These are phyloP conservation scores for Echinarachnius parma DNA, from an alignment of 53 echinoderm and acorn worm species.

Conservation along the genomic window DNA sequence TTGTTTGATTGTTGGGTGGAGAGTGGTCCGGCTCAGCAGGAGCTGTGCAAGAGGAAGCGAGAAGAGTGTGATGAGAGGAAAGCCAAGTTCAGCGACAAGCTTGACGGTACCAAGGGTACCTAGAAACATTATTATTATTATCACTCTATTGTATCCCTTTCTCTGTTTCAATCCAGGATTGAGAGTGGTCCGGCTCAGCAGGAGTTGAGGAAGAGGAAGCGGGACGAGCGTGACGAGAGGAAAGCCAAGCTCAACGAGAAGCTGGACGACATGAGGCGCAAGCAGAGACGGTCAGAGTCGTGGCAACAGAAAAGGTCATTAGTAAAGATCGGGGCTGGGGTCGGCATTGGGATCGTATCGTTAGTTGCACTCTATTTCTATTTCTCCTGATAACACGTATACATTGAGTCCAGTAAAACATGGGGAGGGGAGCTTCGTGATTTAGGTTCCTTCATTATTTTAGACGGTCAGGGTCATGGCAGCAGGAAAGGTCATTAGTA, in stretches of 20 bases:
- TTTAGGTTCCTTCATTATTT: too few species aligned
- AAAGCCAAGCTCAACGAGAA: constrained; percentile 64
- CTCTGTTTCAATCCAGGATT: constrained; percentile 3
- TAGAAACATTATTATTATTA: too few species aligned
- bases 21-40: constrained; percentile 24
- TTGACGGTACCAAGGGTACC: too few species aligned
- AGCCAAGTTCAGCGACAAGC: too few species aligned
- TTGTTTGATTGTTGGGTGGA: constrained; percentile 4
- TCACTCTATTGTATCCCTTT: not conserved
- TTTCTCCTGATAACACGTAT: constrained; percentile 15
- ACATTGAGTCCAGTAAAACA: too few species aligned
- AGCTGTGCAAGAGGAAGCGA: constrained; percentile 74
- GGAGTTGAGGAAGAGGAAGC: constrained; percentile 73
- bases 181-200: constrained; percentile 9
- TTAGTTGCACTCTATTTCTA: constrained; percentile 46
- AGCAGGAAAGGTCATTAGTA: constrained; percentile 75
- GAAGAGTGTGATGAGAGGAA: constrained; percentile 66
- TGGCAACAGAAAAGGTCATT: constrained; percentile 79
- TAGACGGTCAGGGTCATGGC: constrained; percentile 73
- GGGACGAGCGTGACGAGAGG: constrained; percentile 71
- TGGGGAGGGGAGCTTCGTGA: too few species aligned
- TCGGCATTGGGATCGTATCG: constrained; percentile 62
- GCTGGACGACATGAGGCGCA: constrained; percentile 76
- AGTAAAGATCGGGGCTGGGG: constrained; percentile 76
- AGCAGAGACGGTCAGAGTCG: constrained; percentile 74